phyloP scores from a whole-genome alignment of 2,888 invertebrate species.

The Linnaemya tessellans region DNA sequence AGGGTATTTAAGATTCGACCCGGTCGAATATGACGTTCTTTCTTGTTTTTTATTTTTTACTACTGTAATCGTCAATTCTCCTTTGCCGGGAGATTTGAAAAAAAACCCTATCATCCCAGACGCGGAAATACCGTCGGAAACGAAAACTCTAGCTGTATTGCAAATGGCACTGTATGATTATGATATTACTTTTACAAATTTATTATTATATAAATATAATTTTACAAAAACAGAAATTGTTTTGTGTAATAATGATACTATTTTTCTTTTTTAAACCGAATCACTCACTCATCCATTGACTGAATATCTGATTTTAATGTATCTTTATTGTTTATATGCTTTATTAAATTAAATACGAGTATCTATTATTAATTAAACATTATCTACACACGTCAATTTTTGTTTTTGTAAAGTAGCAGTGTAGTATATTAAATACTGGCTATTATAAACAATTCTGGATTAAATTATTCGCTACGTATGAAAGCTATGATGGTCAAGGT shows the following conservation, averaged over 20 bases:
- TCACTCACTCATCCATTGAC: conserved; percentile 34
- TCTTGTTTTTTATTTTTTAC: no score
- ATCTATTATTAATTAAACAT: conserved; percentile 43
- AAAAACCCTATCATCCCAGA: no score
- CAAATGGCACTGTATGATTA: no score
- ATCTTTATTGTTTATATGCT: conserved; percentile 25
- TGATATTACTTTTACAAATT: no score
- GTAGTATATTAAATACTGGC: background rate
- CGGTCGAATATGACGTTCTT: no score
- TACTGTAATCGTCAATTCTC: no score
- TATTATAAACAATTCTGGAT: conserved; percentile 40
- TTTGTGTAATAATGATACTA: conserved; percentile 1
- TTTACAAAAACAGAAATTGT: background rate
- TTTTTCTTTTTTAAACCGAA: background rate
- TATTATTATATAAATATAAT: background rate
- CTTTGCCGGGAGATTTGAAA: no score
- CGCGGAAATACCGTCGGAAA: no score
- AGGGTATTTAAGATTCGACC: no score
- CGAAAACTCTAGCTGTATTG: background rate
- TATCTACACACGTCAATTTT: conserved; percentile 12
- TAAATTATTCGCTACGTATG: conserved; percentile 28
- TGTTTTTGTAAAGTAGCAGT: conserved; percentile 25
- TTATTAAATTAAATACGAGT: conserved; percentile 43
- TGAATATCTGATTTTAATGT: conserved; percentile 22
- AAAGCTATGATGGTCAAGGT: conserved; percentile 54